Conservation (phyloP, 2,888 invertebrate species). For the Saturnia japonica region DNA sequence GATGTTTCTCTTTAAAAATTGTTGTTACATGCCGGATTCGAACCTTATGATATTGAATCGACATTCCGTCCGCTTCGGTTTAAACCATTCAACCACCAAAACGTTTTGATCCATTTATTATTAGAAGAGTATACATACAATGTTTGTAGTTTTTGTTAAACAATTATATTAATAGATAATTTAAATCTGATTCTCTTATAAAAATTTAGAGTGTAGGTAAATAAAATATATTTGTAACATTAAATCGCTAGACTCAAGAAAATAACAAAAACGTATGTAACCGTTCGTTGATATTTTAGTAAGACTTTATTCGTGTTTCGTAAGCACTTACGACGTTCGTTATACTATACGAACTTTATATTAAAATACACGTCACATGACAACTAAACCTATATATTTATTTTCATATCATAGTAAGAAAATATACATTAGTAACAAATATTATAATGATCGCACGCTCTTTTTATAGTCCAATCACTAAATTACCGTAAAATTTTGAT, state of each 20-base stretch:
- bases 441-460: not conserved
- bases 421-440: not conserved
- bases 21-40: too few relatives aligned
- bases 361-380: too few relatives aligned
- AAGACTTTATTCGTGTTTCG: not conserved
- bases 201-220: too few relatives aligned
- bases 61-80: too few relatives aligned
- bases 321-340: too few relatives aligned
- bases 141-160: not conserved
- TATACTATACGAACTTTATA: too few relatives aligned
- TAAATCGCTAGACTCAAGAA: not conserved
- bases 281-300: not conserved
- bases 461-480: constrained; percentile 1
- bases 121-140: not conserved
- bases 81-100: too few relatives aligned
- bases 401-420: too few relatives aligned
- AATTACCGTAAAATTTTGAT: constrained; percentile 7
- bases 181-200: too few relatives aligned
- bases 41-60: too few relatives aligned
- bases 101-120: not conserved
- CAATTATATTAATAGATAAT: not conserved
- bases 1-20: too few relatives aligned
- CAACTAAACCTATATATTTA: too few relatives aligned
- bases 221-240: not conserved
- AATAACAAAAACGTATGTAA: not conserved